These are phyloP conservation scores for Muntiacus reevesi DNA, from an alignment of 2,113 vertebrate genomes.

Conservation along the genomic window DNA sequence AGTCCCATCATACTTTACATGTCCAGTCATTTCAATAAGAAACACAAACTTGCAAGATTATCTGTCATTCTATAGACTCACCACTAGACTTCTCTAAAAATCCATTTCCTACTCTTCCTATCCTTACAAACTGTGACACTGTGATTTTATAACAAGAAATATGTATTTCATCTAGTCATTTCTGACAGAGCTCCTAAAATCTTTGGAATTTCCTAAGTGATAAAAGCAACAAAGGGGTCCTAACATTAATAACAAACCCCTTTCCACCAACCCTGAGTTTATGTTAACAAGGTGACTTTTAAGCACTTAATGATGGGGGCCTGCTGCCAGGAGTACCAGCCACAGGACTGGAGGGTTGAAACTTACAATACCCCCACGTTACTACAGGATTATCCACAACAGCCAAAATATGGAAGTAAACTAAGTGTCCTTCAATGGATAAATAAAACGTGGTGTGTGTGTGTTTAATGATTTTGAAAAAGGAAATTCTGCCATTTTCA, in stretches of 20 bases:
- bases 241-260: not conserved
- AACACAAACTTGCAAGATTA: not conserved
- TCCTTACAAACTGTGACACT: not conserved
- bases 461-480: not conserved
- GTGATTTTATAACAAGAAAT: not conserved
- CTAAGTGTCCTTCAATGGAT: not conserved
- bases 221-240: not conserved
- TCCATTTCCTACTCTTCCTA: not conserved
- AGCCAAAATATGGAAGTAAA: not conserved
- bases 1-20: not conserved
- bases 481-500: not conserved
- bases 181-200: not conserved
- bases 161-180: not conserved
- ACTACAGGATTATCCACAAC: not conserved
- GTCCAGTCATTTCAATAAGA: not conserved
- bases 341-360: not conserved
- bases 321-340: not conserved
- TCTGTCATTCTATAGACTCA: not conserved
- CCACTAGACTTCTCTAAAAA: not conserved
- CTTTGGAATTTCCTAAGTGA: not conserved
- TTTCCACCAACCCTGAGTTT: not conserved
- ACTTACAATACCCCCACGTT: not conserved
- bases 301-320: not conserved
- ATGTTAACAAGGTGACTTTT: not conserved
- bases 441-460: not conserved